Evolutionary conservation across 2,888 invertebrate species (phyloP).

Genomic region (Drosophila tanythrix): DNA sequence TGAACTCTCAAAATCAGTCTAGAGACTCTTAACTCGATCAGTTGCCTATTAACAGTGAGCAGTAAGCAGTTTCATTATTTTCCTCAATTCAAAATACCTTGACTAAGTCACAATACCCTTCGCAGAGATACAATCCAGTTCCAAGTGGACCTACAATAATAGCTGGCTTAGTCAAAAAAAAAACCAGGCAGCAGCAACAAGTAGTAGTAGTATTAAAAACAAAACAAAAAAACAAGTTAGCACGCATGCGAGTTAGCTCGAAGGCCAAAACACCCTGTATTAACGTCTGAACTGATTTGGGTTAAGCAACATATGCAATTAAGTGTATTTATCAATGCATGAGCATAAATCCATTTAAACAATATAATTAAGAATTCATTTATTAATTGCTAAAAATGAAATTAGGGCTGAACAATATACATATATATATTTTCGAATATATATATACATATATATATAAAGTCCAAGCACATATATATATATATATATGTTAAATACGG

Average conservation of each 20-base stretch:
- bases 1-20: slow-evolving; percentile 15
- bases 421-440: background rate
- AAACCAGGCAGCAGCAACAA: slow-evolving; percentile 29
- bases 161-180: slow-evolving; percentile 29
- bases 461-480: background rate
- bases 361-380: background rate
- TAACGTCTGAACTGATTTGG: background rate
- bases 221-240: slow-evolving; percentile 7
- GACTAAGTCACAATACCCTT: slow-evolving; percentile 34
- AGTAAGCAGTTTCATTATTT: background rate
- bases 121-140: slow-evolving; percentile 19
- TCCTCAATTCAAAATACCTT: slow-evolving; percentile 9
- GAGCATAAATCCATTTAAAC: background rate
- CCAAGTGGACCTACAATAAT: slow-evolving; percentile 36
- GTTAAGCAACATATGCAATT: background rate
- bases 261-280: slow-evolving; percentile 21
- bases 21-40: background rate
- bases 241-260: background rate
- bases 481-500: background rate
- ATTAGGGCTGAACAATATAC: background rate
- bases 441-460: background rate
- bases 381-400: background rate
- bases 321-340: background rate
- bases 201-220: slow-evolving; percentile 10
- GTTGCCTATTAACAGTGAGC: background rate